Base-by-base conservation (phyloP, 2,888 invertebrate species). In the Athetis lepigone region DNA sequence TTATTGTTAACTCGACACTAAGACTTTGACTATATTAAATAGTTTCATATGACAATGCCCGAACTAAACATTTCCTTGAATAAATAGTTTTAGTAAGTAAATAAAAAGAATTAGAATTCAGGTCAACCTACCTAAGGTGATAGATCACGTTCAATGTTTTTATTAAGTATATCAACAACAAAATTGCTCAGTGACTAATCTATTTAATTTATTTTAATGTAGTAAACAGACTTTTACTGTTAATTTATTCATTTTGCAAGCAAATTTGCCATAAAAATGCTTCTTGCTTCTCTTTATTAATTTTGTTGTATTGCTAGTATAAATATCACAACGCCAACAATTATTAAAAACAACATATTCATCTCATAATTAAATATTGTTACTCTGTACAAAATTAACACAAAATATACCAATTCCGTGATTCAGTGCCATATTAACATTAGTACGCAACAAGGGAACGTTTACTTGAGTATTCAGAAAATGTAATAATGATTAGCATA, bases 401-500 rank as follows among this genome's bases (percentile, higher is more conserved):
- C 27, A n/a, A 55, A 61, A 50, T 50, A 50, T 9, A 58, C 54
- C 16, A 57, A 63, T 51, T 47, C 43, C 64, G 36, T 72, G 64
- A 55, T 71, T 55, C 58, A 76, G 39, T 9, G 46, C 50, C 25
- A 36, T 50, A 50, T 36, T 50, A 49, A 23, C 21, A 36, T 64
- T 39, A 64, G 64, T 27, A 40, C 21, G 25, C 36, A 60, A 50
- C 45, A 33, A 56, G 55, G 47, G 56, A 59, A 70, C 40, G 25
- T 42, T 76, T 16, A 49, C 21, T 37, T 29, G 33, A 36, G 37
- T 52, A 71, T 71, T 71, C 29, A 21, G 50, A 71, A 52, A 62
- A 70, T 45, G 71, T 57, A 75, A 45, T 75, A 55, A 59, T 40
- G 25, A 75, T 76, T 76, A 50, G 3, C 54, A 62, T 76, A 76